phyloP scores from a whole-genome alignment of 2,888 invertebrate species.

The Drosophila affinis region DNA sequence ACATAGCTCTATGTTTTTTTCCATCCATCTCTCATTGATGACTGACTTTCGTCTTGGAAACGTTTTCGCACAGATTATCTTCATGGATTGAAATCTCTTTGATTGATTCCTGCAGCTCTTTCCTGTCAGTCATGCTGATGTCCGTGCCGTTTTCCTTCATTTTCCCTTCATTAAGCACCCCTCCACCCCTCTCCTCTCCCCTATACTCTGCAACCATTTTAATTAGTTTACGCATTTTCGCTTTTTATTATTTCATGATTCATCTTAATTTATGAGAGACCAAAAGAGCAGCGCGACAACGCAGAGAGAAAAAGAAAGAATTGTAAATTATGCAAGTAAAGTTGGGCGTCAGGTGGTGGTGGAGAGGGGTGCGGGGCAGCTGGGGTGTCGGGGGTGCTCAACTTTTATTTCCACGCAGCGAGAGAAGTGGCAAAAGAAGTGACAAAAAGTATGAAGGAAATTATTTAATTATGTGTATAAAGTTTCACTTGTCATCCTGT shows the following conservation, averaged over 20 bases:
- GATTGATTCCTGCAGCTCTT: constrained; percentile 5
- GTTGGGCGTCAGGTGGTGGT: constrained; percentile 36
- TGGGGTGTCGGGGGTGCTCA: constrained; percentile 14
- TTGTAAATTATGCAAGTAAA: constrained; percentile 67
- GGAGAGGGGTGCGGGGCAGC: too few relatives aligned
- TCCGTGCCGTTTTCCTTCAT: constrained; percentile 48
- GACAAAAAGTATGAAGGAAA: constrained; percentile 40
- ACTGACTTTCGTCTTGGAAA: not conserved
- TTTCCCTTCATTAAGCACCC: constrained; percentile 68
- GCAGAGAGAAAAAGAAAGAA: constrained; percentile 8
- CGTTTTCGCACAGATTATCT: not conserved
- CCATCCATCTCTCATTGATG: too few relatives aligned
- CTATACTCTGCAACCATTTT: constrained; percentile 37
- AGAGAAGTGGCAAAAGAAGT: constrained; percentile 43
- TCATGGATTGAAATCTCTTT: not conserved
- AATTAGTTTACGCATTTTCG: constrained; percentile 65
- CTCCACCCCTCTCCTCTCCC: not conserved
- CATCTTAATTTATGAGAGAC: constrained; percentile 62
- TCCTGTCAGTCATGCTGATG: constrained; percentile 36
- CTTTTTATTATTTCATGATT: constrained; percentile 61
- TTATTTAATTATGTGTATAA: constrained; percentile 73
- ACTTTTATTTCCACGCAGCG: constrained; percentile 45
- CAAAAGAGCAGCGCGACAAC: constrained; percentile 5
- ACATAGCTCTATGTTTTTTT: too few relatives aligned
- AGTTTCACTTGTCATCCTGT: constrained; percentile 58